Percentiles rank a stretch among this genome's conserved stretches.
Evolutionary conservation across 2,888 invertebrate genomes (phyloP).

Genomic region (Ceraclea dissimilis): DNA sequence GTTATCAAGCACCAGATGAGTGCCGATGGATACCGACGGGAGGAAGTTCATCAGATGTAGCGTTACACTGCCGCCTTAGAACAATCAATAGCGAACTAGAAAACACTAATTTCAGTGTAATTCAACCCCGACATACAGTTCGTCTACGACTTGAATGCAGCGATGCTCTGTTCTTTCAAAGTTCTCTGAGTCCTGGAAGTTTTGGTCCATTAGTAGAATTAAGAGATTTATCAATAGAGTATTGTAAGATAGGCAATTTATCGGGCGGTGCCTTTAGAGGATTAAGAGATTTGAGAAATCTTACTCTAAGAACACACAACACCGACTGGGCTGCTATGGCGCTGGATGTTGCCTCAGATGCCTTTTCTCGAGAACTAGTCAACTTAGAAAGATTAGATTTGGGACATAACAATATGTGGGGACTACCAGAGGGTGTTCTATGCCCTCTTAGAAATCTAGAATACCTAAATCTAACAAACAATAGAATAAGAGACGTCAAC

Average conservation of each 20-base stretch:
- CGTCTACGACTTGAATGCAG: constrained; percentile 70
- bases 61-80: constrained; percentile 63
- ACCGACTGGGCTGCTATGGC: constrained; percentile 79
- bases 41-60: constrained; percentile 50
- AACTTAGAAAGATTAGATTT: constrained; percentile 67
- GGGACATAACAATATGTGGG: constrained; percentile 75
- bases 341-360: constrained; percentile 64
- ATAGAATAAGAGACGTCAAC: constrained; percentile 66
- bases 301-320: constrained; percentile 76
- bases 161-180: constrained; percentile 73
- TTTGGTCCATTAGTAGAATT: constrained; percentile 69
- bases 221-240: constrained; percentile 70
- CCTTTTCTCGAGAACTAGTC: constrained; percentile 66
- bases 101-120: constrained; percentile 75
- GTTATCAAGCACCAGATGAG: constrained; percentile 75
- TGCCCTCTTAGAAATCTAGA: constrained; percentile 69
- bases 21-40: constrained; percentile 71
- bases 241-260: constrained; percentile 75
- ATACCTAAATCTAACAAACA: constrained; percentile 71
- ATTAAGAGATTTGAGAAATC: constrained; percentile 65
- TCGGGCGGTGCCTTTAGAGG: constrained; percentile 78
- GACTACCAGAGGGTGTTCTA: constrained; percentile 66
- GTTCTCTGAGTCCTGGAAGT: constrained; percentile 68
- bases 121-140: constrained; percentile 74
- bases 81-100: constrained; percentile 77